phyloP scores from a whole-genome alignment of 2,797 vertebrate genomes.

The Periparus ater region DNA sequence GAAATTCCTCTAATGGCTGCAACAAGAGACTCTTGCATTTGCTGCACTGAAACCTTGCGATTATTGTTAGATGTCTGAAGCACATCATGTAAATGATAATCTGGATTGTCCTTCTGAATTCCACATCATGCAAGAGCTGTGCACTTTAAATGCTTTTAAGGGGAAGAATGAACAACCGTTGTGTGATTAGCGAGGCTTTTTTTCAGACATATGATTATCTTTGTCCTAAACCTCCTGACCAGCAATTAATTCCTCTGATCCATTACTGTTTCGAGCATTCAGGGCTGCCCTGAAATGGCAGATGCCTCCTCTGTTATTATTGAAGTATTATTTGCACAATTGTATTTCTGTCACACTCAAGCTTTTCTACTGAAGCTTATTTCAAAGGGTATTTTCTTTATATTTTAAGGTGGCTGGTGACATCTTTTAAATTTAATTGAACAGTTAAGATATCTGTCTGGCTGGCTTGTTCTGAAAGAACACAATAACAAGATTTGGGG shows the following conservation, averaged over 20 bases:
- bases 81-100: constrained; percentile 14
- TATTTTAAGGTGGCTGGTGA: background rate
- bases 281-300: background rate
- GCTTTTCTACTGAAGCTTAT: background rate
- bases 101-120: background rate
- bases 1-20: constrained; percentile 37
- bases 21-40: constrained; percentile 27
- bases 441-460: background rate
- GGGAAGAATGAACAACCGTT: background rate
- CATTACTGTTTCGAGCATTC: background rate
- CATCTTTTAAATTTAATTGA: background rate
- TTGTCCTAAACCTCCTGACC: background rate
- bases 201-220: background rate
- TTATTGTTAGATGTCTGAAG: constrained; percentile 47
- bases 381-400: background rate
- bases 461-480: background rate
- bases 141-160: background rate
- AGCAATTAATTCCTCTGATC: constrained; percentile 4
- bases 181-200: background rate
- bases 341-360: background rate
- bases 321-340: background rate
- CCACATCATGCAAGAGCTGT: background rate
- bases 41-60: constrained; percentile 36
- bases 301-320: background rate
- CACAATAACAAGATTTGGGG: background rate